Evolutionary conservation across 2,888 invertebrate genomes (phyloP), one percentile per base, ranked within the genome.

Genomic region (Erpobdella octoculata): DNA sequence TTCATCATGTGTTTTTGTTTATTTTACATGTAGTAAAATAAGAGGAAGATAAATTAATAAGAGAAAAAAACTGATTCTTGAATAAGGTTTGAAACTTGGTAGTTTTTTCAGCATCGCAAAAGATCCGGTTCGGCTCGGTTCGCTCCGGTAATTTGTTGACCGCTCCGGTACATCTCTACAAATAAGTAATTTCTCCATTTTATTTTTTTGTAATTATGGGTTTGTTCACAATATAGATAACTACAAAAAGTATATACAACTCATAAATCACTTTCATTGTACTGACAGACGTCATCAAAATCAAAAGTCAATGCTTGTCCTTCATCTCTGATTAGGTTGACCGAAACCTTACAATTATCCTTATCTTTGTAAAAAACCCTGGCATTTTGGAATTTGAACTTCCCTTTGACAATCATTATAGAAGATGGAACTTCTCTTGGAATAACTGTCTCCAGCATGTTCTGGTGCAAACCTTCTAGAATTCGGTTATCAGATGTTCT

Each of bases 211-310:
- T n/a, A n/a, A n/a, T n/a, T n/a, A n/a, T n/a, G n/a, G n/a, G n/a
- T n/a, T n/a, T n/a, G n/a, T n/a, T n/a, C n/a, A n/a, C n/a, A n/a
- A n/a, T n/a, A n/a, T n/a, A n/a, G n/a, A n/a, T n/a, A n/a, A n/a
- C 33, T 25, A 62, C 15, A 62, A 33, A 62, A n/a, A 25, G 8
- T n/a, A 25, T 33, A 3, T 2, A 28, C 35, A n/a, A 28, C n/a
- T 48, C 33, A 46, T 0, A 38, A 35, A n/a, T 80, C 75, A 74
- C 82, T 79, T 4, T 83, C 83, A 12, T 79, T 78, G 78, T 81
- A 84, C 79, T 85, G 84, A 79, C 84, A 84, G 66, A 85, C 82
- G 67, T 80, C 78, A 75, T 85, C 84, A 77, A 81, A 84, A 65
- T 79, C 78, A 28, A 83, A 71, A 53, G 79, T 79, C 8, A 83